Evolutionary conservation across 2,113 vertebrate species (phyloP).

Genomic region (Emydura subglobosa): DNA sequence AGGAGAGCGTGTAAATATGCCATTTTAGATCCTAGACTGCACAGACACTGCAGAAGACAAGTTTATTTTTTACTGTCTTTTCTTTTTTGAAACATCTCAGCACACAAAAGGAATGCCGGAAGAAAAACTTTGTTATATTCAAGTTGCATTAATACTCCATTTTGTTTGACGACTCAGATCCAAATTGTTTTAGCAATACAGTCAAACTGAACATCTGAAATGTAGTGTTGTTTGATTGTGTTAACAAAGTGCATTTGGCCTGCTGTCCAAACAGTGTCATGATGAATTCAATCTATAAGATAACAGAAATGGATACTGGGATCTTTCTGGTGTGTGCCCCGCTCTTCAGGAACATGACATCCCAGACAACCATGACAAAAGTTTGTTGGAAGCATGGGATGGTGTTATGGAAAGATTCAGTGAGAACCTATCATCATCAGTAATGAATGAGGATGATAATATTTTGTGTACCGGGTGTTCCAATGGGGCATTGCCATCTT

Average conservation of each 20-base stretch:
- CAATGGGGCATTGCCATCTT: not conserved
- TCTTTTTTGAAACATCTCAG: not conserved
- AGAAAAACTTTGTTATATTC: not conserved
- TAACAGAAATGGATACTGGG: not conserved
- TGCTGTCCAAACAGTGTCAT: not conserved
- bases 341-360: not conserved
- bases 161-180: not conserved
- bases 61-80: not conserved
- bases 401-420: not conserved
- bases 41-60: not conserved
- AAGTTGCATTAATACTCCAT: not conserved
- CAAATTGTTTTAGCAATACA: not conserved
- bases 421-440: not conserved
- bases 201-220: not conserved
- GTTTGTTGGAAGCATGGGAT: not conserved
- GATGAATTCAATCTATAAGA: not conserved
- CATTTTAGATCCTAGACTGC: not conserved
- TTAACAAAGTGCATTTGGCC: not conserved
- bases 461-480: not conserved
- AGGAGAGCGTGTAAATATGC: not conserved
- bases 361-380: not conserved
- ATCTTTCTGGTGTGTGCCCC: accelerated
- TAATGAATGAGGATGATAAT: not conserved
- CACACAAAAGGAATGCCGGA: not conserved
- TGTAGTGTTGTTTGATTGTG: not conserved